Evolutionary conservation across 2,888 invertebrate genomes (phyloP).

Genomic region (Seira sanloemensis): DNA sequence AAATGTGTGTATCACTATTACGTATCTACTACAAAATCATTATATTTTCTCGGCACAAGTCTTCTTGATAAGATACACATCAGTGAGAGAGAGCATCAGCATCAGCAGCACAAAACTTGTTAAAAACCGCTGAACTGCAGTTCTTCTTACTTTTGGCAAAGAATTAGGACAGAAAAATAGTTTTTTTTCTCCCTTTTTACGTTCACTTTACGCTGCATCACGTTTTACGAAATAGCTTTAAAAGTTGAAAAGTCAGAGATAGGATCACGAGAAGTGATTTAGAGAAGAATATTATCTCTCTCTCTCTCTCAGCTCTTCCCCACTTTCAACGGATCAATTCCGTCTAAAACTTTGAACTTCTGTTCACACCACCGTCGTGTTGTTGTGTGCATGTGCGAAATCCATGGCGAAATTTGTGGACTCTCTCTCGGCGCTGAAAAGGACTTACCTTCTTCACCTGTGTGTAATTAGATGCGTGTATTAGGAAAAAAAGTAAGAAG

Average conservation of each 20-base stretch:
- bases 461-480: too few relatives aligned
- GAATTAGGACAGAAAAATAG: slow-evolving; percentile 54
- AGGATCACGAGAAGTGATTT: not conserved
- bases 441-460: too few relatives aligned
- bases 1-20: not conserved
- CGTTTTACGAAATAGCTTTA: too few relatives aligned
- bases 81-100: too few relatives aligned
- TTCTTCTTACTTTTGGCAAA: slow-evolving; percentile 38
- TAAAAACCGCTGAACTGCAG: slow-evolving; percentile 34
- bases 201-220: slow-evolving; percentile 28
- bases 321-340: slow-evolving; percentile 4
- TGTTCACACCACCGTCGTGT: not conserved
- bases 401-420: too few relatives aligned
- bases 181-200: slow-evolving; percentile 50
- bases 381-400: too few relatives aligned
- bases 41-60: not conserved
- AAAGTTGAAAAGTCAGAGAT: not conserved
- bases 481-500: too few relatives aligned
- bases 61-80: slow-evolving; percentile 18
- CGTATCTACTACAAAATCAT: not conserved
- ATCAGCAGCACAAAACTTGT: slow-evolving; percentile 30
- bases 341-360: not conserved
- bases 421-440: too few relatives aligned
- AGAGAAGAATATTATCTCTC: not conserved
- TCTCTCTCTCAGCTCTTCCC: not conserved